Evolutionary conservation across 2,113 vertebrate genomes (phyloP).

Genomic region (Cavia porcellus): DNA sequence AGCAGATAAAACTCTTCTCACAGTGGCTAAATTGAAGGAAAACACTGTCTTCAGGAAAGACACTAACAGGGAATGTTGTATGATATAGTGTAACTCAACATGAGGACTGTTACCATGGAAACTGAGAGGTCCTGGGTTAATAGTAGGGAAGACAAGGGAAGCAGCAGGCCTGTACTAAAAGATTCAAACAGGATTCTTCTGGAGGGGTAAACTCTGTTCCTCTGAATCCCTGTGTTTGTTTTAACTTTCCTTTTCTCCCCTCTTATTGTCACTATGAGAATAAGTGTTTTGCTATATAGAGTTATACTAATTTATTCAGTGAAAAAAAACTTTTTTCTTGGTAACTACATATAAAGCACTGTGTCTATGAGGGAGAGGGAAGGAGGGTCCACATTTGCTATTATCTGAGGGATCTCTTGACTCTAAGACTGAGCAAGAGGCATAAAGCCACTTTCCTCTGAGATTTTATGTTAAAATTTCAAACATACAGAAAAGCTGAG

Average conservation of each 20-base stretch:
- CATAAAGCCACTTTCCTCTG: neutral
- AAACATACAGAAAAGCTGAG: neutral
- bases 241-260: neutral
- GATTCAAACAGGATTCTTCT: neutral
- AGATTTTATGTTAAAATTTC: conserved; percentile 12
- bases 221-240: conserved; percentile 13
- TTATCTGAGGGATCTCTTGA: neutral
- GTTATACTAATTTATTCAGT: conserved; percentile 30
- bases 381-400: neutral
- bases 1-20: neutral
- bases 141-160: neutral
- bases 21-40: neutral
- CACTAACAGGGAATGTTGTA: neutral
- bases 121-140: neutral
- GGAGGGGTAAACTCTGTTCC: neutral
- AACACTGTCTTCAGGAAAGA: conserved; percentile 39
- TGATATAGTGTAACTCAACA: neutral
- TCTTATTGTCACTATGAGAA: neutral
- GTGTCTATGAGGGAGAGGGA: neutral
- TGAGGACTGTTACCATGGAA: neutral
- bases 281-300: neutral
- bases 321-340: neutral
- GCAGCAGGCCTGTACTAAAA: neutral
- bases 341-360: neutral
- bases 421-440: neutral